These are phyloP conservation scores for Megalopta genalis DNA, from an alignment of 1,140 invertebrate species.

Conservation along the genomic window DNA sequence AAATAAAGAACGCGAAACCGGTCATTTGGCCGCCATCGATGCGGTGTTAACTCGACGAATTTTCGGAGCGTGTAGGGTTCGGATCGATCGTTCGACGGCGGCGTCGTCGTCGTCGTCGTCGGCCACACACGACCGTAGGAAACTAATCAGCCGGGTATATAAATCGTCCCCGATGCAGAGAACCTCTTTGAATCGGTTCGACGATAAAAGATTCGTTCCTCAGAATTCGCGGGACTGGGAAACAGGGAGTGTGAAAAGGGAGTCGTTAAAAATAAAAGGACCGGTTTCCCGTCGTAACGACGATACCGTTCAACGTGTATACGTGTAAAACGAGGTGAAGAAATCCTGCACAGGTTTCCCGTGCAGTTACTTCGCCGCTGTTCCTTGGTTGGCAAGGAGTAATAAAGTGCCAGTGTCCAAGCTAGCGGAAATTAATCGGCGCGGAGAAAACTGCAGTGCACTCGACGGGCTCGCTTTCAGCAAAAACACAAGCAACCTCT, in stretches of 20 bases:
- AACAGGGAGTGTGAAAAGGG: neutral
- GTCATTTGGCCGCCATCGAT: no score
- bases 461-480: slow-evolving; percentile 60
- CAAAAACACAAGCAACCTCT: slow-evolving; percentile 48
- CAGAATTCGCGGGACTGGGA: no score
- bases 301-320: slow-evolving; percentile 47
- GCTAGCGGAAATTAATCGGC: slow-evolving; percentile 66
- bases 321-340: slow-evolving; percentile 60
- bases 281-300: slow-evolving; percentile 23
- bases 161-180: neutral
- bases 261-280: slow-evolving; percentile 19
- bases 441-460: slow-evolving; percentile 54
- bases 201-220: no score
- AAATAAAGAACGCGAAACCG: no score
- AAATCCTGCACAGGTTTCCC: slow-evolving; percentile 55
- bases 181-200: neutral
- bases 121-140: no score
- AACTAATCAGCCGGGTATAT: no score
- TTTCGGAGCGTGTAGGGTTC: no score
- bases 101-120: no score
- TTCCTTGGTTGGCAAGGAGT: slow-evolving; percentile 54
- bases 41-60: no score
- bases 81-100: no score
- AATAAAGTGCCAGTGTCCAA: slow-evolving; percentile 66
- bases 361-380: slow-evolving; percentile 53